Evolutionary conservation across 1,140 invertebrate genomes (phyloP), one percentile per base, ranked within the genome.

Genomic region (Heterodera carotae): DNA sequence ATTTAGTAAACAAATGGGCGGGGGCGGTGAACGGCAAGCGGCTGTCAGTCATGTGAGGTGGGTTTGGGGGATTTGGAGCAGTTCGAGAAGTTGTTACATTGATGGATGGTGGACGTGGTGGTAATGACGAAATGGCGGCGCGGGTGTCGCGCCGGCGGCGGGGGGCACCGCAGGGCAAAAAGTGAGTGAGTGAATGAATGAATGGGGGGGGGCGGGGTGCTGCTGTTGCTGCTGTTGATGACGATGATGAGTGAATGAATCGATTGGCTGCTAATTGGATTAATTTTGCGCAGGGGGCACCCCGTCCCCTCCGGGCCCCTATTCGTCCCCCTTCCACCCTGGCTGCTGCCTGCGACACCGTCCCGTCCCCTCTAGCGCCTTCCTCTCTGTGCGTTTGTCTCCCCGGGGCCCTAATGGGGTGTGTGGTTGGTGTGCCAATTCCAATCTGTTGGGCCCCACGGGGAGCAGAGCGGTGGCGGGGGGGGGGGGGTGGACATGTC

Each of bases 261-360:
- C 71, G 71, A 74, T 74, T 74, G 56, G 71, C 71, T 53, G 48
- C 48, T 74, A 74, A 74, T 74, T 74, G 71, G 71, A 74, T 74
- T 74, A 74, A 74, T 74, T 72, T 74, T 39, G 71, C 36, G 64
- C 56, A 27, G 71, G 43, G 71, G 39, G 25, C 12, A 25, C 36
- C 36, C 71, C 59, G 56, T 56, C 71, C 36, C 39, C 36, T 62
- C 56, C 33, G 39, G 59, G 53, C 59, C 69, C 33, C 34, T 71
- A n/a, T 43, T 43, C 31, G 34, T 71, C 34, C 48, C 18, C 69
- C 69, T 29, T n/a, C 33, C 48, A 31, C 48, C n/a, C n/a, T n/a
- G n/a, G n/a, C n/a, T n/a, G n/a, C n/a, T n/a, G n/a, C n/a, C n/a
- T n/a, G n/a, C n/a, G n/a, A n/a, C n/a, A n/a, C n/a, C n/a, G n/a